A percentile compares a stretch with the other conserved stretches of the same genome.
phyloP scores from a whole-genome alignment of 2,888 invertebrate species.

The Matsumyia berberina region DNA sequence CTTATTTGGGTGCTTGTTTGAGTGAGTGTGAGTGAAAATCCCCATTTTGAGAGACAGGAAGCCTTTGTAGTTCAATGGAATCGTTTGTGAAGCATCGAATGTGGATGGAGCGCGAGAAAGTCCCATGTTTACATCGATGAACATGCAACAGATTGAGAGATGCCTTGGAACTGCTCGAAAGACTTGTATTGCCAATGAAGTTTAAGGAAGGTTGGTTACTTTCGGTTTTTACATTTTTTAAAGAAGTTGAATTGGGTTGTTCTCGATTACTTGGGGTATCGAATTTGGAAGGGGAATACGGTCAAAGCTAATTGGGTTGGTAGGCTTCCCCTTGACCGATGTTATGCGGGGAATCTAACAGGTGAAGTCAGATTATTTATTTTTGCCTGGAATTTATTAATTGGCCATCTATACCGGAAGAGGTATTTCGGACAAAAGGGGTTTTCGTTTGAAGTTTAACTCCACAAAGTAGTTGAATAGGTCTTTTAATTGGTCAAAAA shows the following conservation, averaged over 20 bases:
- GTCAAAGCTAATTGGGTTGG: background rate
- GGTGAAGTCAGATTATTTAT: background rate
- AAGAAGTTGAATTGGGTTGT: background rate
- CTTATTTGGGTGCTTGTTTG: constrained; percentile 29
- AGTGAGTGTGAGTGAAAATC: background rate
- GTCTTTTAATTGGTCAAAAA: too few relatives aligned
- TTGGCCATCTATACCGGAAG: too few relatives aligned
- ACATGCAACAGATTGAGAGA: constrained; percentile 14
- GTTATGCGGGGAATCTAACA: background rate
- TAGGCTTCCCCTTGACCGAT: background rate
- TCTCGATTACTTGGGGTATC: background rate
- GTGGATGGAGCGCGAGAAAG: background rate
- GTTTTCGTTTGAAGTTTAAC: too few relatives aligned
- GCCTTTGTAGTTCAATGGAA: constrained; percentile 3
- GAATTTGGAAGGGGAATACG: background rate
- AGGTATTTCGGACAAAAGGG: too few relatives aligned
- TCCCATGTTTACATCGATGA: constrained; percentile 17
- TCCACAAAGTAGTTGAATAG: too few relatives aligned
- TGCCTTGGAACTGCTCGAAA: background rate
- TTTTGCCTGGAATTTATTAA: background rate
- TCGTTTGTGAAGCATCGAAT: background rate
- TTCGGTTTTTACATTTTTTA: constrained; percentile 1
- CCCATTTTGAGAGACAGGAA: constrained; percentile 5
- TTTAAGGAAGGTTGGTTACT: background rate
- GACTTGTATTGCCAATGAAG: background rate